Percentiles rank a stretch among this genome's conserved stretches.
phyloP scores from a whole-genome alignment of 1,140 invertebrate genomes.

The Drosophila saltans region DNA sequence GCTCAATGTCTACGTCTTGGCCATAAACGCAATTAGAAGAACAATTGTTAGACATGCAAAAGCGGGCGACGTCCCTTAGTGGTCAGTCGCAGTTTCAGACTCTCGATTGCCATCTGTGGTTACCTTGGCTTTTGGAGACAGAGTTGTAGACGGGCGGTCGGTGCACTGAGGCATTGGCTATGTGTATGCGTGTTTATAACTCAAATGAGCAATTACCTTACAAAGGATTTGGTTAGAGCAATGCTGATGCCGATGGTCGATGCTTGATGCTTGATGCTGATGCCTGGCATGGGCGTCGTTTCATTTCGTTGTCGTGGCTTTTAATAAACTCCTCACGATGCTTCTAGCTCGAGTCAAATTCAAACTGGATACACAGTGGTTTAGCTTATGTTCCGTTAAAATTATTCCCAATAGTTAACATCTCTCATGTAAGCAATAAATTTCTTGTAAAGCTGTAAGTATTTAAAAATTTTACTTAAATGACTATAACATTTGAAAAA shows the following conservation, averaged over 20 bases:
- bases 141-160: not conserved
- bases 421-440: no score
- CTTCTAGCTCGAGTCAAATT: conserved; percentile 22
- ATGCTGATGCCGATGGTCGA: conserved; percentile 27
- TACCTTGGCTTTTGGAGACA: not conserved
- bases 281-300: conserved; percentile 15
- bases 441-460: no score
- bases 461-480: no score
- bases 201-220: conserved; percentile 81
- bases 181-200: conserved; percentile 77
- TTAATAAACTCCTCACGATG: conserved; percentile 78
- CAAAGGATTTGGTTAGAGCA: conserved; percentile 60
- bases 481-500: no score
- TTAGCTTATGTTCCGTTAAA: not conserved
- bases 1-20: conserved; percentile 33
- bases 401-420: no score
- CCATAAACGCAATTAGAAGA: conserved; percentile 82
- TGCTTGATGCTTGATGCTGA: conserved; percentile 22
- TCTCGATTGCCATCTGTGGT: conserved; percentile 70
- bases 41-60: conserved; percentile 82
- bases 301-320: conserved; percentile 51
- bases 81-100: conserved; percentile 27
- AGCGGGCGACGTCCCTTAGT: conserved; percentile 52
- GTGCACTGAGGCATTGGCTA: not conserved
- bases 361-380: conserved; percentile 30